Evolutionary conservation across 2,888 invertebrate genomes (phyloP).

Genomic region (Drosophila parthenogenetica): DNA sequence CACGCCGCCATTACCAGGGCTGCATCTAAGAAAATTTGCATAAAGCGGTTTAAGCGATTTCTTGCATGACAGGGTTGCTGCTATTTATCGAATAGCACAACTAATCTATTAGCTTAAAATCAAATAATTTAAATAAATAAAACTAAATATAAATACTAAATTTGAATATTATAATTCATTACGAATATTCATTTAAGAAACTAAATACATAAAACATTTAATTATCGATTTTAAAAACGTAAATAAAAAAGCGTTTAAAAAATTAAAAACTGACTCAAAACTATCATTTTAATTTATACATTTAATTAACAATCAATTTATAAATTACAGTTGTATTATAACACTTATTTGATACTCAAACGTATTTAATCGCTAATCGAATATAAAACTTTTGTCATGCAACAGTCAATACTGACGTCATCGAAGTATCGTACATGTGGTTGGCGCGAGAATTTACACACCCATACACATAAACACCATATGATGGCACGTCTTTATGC

Average conservation of each 20-base stretch:
- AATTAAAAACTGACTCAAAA: neutral
- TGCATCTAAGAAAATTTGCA: conserved; percentile 7
- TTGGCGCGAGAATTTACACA: conserved; percentile 1
- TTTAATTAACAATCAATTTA: too few relatives aligned
- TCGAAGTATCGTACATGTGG: conserved; percentile 5
- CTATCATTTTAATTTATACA: neutral
- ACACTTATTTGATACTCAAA: too few relatives aligned
- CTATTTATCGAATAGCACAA: neutral
- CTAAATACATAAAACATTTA: neutral
- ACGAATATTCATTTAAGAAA: neutral
- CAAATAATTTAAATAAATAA: neutral
- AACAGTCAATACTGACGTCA: conserved; percentile 4
- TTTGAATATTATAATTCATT: neutral
- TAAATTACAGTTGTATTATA: neutral
- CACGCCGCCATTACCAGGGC: conserved; percentile 38
- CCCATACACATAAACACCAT: conserved; percentile 12
- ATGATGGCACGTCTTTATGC: conserved; percentile 7
- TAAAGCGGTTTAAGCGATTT: neutral
- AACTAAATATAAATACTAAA: neutral
- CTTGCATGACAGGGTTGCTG: conserved; percentile 20
- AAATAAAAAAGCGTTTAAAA: neutral
- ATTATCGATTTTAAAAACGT: neutral
- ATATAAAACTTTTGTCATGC: conserved; percentile 4
- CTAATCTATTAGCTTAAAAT: neutral
- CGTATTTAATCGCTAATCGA: neutral